Evolutionary conservation across 2,888 invertebrate genomes (phyloP), one percentile per base, ranked within the genome.

Genomic region (Suillia variegata): DNA sequence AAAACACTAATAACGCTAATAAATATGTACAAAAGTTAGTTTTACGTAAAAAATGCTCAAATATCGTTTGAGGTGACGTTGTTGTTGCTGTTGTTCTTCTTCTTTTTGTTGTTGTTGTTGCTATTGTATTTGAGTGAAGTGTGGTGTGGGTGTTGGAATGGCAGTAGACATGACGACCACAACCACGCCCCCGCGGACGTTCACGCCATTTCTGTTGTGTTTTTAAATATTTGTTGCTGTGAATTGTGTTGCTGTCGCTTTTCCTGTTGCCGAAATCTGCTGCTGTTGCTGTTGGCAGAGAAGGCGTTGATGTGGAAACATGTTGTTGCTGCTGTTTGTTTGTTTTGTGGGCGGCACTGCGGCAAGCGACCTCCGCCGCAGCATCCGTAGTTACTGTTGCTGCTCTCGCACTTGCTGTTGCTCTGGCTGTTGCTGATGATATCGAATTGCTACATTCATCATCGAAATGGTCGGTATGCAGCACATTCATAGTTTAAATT

Each of bases 381-480:
- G 38, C 38, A 3, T 3, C 17, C 18, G 4, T 20, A 20, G 22
- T 6, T 42, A 45, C 55, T 17, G 15, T 22, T 38, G 48, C 48
- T n/a, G 34, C 20, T 24, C 1, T 21, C 51, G 20, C 58, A n/a
- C n/a, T n/a, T 59, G 33, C 12, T 59, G 49, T 52, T 59, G 42
- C 24, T 21, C 34, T 24, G 63, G 56, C 50, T 58, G 60, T 62
- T 59, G 61, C 21, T 49, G 66, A 64, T 68, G 70, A 67, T 67
- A 61, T 62, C 64, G 70, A 67, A 68, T 62, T 67, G 60, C 62
- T 62, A 67, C 68, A 67, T 68, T 66, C 68, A 67, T 70, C 70
- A 67, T 64, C 67, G 62, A 54, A 63, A 59, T 61, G 57, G 45
- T 26, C 56, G 65, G 61, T 63, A 38, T 66, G 59, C 38, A 57